These are phyloP conservation scores for Muntiacus muntjak DNA, from an alignment of 2,113 vertebrate species.

Conservation along the genomic window DNA sequence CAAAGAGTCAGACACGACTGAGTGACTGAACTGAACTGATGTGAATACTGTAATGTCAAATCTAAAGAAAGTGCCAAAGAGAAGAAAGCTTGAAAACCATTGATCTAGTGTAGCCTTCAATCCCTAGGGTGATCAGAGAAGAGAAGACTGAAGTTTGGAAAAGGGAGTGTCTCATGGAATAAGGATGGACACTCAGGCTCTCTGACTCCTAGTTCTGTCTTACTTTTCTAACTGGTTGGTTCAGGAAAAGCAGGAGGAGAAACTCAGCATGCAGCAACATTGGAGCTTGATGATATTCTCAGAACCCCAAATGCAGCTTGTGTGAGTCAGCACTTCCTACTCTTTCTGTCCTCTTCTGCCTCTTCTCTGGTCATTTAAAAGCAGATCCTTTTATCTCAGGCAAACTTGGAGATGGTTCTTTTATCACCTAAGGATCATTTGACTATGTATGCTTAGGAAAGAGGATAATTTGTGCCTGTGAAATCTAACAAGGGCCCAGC, in stretches of 20 bases:
- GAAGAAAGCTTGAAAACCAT: neutral
- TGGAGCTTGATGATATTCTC: neutral
- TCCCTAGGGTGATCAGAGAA: neutral
- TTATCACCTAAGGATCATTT: slow-evolving; percentile 52
- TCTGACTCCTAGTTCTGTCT: neutral
- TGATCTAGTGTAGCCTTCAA: neutral
- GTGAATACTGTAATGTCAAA: neutral
- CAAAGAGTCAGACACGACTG: accelerated
- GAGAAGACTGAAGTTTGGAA: neutral
- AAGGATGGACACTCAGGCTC: neutral
- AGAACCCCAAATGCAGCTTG: neutral
- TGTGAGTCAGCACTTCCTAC: neutral
- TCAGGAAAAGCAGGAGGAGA: neutral
- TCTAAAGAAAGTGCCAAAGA: neutral
- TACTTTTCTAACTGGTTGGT: neutral
- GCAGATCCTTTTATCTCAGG: slow-evolving; percentile 22
- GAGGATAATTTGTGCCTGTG: slow-evolving; percentile 25
- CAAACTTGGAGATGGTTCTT: neutral
- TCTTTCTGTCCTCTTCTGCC: neutral
- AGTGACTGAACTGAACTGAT: neutral
- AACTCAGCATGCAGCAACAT: neutral
- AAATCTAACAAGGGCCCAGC: slow-evolving; percentile 45
- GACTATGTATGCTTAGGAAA: neutral
- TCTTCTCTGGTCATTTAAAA: slow-evolving; percentile 8
- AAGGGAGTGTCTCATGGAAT: neutral